These are phyloP conservation scores for Sitophilus oryzae DNA, from an alignment of 1,140 invertebrate genomes.

Conservation along the genomic window DNA sequence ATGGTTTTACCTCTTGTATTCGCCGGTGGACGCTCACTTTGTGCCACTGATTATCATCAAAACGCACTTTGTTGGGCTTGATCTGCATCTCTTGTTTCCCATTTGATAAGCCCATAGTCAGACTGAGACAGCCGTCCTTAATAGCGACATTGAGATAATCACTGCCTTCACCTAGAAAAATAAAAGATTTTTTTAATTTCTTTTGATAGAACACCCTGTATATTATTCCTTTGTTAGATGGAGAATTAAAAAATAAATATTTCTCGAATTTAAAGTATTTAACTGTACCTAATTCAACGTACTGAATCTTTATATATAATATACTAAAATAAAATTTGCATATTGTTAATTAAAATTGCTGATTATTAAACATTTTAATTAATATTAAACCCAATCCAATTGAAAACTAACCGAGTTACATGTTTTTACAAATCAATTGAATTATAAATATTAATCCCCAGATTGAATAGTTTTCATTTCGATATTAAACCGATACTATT, in stretches of 20 bases:
- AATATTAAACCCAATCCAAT: background rate
- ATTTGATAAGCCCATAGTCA: conserved; percentile 88
- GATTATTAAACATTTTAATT: background rate
- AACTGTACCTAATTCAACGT: too few relatives aligned
- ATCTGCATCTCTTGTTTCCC: conserved; percentile 86
- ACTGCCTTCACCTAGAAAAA: conserved; percentile 67
- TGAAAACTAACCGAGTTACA: too few relatives aligned
- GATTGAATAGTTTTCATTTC: too few relatives aligned
- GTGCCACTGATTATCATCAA: conserved; percentile 98
- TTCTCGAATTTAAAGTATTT: too few relatives aligned
- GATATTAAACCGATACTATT: too few relatives aligned
- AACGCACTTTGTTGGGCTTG: conserved; percentile 77
- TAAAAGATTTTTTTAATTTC: background rate
- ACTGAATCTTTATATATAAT: too few relatives aligned
- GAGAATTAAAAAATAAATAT: too few relatives aligned
- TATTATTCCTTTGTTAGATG: too few relatives aligned
- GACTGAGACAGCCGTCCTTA: conserved; percentile 80
- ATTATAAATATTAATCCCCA: too few relatives aligned
- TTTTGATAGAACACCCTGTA: too few relatives aligned
- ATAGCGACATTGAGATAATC: conserved; percentile 88
- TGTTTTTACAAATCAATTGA: too few relatives aligned
- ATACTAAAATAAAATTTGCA: background rate
- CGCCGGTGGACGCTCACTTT: conserved; percentile 82
- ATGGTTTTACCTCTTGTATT: conserved; percentile 86
- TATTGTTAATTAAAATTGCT: background rate